phyloP scores from a whole-genome alignment of 2,888 invertebrate species.

The Trichogramma dendrolimi region DNA sequence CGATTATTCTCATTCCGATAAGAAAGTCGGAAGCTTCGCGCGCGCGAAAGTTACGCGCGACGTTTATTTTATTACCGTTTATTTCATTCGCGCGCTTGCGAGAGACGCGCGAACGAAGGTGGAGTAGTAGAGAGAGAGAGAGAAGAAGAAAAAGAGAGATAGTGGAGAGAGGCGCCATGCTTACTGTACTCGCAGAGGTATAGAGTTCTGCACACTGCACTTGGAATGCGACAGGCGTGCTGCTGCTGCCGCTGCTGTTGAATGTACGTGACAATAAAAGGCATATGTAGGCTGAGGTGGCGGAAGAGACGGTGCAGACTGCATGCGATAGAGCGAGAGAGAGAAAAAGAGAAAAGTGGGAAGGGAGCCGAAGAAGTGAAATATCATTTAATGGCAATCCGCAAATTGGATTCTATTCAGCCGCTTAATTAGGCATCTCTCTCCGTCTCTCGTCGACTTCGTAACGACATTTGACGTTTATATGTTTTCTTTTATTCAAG shows the following conservation, averaged over 20 bases:
- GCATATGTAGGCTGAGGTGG: no score
- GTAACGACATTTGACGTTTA: slow-evolving; percentile 24
- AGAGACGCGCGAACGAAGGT: background rate
- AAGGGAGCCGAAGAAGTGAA: background rate
- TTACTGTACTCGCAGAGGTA: background rate
- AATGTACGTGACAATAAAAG: no score
- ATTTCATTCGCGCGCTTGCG: background rate
- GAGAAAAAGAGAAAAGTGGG: background rate
- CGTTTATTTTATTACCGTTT: slow-evolving; percentile 30
- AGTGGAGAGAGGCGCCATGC: background rate
- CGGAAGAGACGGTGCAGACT: no score
- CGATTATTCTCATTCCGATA: no score
- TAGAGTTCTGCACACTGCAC: no score
- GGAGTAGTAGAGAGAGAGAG: no score
- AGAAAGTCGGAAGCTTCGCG: background rate
- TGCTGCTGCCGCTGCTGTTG: no score
- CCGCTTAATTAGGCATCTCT: slow-evolving; percentile 24
- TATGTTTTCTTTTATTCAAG: background rate
- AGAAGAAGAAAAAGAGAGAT: no score
- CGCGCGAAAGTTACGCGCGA: slow-evolving; percentile 23
- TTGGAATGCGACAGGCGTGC: no score
- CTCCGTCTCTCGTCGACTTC: slow-evolving; percentile 26
- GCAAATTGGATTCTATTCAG: slow-evolving; percentile 31
- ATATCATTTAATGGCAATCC: slow-evolving; percentile 28
- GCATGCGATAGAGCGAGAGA: no score